Percentiles rank a stretch among this genome's conserved stretches.
Conservation (phyloP, 2,113 vertebrate genomes). For the Rhadina sibilatrix region DNA sequence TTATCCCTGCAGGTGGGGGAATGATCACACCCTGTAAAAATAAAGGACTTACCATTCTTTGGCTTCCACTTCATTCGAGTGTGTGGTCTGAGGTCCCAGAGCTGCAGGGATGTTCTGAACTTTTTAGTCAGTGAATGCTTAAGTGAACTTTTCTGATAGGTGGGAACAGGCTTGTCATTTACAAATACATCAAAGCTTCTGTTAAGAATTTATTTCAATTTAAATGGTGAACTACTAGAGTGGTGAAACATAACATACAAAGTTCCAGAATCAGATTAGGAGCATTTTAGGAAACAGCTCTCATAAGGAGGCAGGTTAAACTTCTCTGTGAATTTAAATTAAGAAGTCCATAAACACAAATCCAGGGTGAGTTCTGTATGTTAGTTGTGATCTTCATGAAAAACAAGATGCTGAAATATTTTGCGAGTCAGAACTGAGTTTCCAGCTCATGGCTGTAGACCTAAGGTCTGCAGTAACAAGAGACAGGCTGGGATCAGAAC, state of each 20-base stretch:
- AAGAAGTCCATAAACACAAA: not conserved
- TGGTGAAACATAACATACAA: not conserved
- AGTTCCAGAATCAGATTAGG: not conserved
- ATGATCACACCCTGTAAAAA: constrained; percentile 40
- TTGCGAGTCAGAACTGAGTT: not conserved
- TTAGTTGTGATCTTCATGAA: not conserved
- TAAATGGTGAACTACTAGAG: not conserved
- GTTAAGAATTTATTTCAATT: not conserved
- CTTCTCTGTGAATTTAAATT: not conserved
- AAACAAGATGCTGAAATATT: not conserved
- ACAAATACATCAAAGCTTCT: not conserved
- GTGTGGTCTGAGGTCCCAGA: constrained; percentile 53
- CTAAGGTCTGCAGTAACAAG: not conserved
- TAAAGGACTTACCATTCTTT: constrained; percentile 31
- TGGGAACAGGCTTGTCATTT: not conserved
- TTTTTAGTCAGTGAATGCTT: not conserved
- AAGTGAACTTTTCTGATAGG: not conserved
- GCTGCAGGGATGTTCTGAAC: constrained; percentile 27
- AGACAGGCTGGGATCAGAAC: not conserved
- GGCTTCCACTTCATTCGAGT: not conserved
- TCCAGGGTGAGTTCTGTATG: not conserved
- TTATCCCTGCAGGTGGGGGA: constrained; percentile 49
- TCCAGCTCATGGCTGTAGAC: not conserved
- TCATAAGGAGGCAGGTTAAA: not conserved
- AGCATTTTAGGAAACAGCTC: not conserved